Evolutionary conservation across 2,888 invertebrate species (phyloP).

Genomic region (Agrochola lychnidis): DNA sequence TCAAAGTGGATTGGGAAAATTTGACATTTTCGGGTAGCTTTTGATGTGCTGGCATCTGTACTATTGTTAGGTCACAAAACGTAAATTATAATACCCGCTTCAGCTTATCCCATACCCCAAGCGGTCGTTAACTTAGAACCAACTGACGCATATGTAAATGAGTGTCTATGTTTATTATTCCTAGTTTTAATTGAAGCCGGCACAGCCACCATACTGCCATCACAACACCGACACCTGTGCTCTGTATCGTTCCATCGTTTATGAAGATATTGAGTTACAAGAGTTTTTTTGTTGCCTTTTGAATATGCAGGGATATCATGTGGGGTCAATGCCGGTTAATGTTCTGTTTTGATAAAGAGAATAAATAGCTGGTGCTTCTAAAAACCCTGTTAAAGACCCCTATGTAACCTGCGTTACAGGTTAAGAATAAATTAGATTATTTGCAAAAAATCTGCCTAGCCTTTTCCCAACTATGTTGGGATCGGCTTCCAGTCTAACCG

Average conservation of each 20-base stretch:
- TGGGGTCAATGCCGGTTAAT: not conserved
- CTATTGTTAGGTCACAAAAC: not conserved
- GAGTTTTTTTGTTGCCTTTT: slow-evolving; percentile 30
- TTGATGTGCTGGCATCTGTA: too few relatives aligned
- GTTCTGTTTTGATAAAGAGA: not conserved
- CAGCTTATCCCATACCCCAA: slow-evolving; percentile 61
- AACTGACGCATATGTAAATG: slow-evolving; percentile 81
- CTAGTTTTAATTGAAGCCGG: slow-evolving; percentile 83
- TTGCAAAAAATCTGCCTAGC: too few relatives aligned
- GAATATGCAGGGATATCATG: slow-evolving; percentile 1
- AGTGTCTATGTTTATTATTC: slow-evolving; percentile 82
- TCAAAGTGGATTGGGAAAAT: too few relatives aligned
- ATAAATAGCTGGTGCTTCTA: too few relatives aligned
- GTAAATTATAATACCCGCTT: slow-evolving; percentile 24
- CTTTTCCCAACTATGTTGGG: too few relatives aligned
- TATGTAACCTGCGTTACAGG: too few relatives aligned
- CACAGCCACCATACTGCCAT: slow-evolving; percentile 67
- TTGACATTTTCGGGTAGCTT: too few relatives aligned
- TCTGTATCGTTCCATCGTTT: slow-evolving; percentile 57
- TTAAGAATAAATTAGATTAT: too few relatives aligned
- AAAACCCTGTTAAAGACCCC: not conserved
- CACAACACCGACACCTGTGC: slow-evolving; percentile 81
- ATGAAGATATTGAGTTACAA: slow-evolving; percentile 60
- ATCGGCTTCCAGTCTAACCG: too few relatives aligned
- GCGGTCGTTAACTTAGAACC: slow-evolving; percentile 76